Conservation (phyloP, 2,797 vertebrate genomes). For the Philypnodon macrostomus region DNA sequence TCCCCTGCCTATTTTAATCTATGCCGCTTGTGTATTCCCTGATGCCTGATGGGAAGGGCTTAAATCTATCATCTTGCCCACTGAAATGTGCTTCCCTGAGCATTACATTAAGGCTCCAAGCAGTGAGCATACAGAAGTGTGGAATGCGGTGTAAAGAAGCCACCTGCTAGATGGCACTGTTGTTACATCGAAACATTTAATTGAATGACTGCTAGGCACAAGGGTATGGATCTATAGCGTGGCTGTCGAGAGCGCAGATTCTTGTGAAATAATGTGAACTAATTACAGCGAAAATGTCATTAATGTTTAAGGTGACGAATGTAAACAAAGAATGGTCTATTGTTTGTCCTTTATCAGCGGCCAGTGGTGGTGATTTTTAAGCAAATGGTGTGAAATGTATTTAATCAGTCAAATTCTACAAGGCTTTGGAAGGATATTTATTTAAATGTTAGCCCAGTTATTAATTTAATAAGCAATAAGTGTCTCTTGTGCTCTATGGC, state of each 20-base stretch:
- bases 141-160: constrained; percentile 14
- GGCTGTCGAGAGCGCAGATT: constrained; percentile 35
- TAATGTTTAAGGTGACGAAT: constrained; percentile 35
- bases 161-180: constrained; percentile 83
- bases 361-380: constrained; percentile 40
- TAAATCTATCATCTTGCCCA: constrained; percentile 76
- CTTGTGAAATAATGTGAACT: constrained; percentile 47
- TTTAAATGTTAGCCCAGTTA: constrained; percentile 42
- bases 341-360: constrained; percentile 13
- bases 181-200: constrained; percentile 50
- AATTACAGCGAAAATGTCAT: constrained; percentile 44
- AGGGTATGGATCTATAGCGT: constrained; percentile 4
- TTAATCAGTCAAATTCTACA: constrained; percentile 44
- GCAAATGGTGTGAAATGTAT: constrained; percentile 34
- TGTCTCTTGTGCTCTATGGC: constrained; percentile 59
- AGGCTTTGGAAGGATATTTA: constrained; percentile 40
- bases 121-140: constrained; percentile 40
- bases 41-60: constrained; percentile 74
- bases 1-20: constrained; percentile 74
- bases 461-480: constrained; percentile 51
- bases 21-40: constrained; percentile 68
- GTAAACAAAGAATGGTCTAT: background rate
- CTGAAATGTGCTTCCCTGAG: constrained; percentile 75
- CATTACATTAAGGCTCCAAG: constrained; percentile 70
- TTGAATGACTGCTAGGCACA: constrained; percentile 3